Percentiles rank a stretch among this genome's conserved stretches.
These are phyloP conservation scores for Hypolimnas misippus DNA, from an alignment of 2,888 invertebrate species.

Conservation along the genomic window DNA sequence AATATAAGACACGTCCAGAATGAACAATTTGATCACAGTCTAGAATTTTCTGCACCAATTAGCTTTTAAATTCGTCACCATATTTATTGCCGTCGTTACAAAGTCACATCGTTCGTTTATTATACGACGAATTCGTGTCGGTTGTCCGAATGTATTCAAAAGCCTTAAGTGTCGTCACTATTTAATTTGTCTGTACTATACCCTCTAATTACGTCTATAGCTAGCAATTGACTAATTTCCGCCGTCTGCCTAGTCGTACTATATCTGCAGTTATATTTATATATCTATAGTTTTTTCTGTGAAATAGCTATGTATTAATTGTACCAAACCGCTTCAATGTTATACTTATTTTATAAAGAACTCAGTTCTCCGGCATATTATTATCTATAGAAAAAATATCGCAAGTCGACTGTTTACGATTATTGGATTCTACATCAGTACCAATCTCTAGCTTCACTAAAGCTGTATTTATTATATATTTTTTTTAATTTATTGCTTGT, in stretches of 20 bases:
- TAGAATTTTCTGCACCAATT: slow-evolving; percentile 83
- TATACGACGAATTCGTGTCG: slow-evolving; percentile 60
- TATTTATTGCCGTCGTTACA: slow-evolving; percentile 54
- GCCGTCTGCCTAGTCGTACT: slow-evolving; percentile 76
- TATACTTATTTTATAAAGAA: slow-evolving; percentile 59
- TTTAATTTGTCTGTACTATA: slow-evolving; percentile 62
- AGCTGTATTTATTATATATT: slow-evolving; percentile 64
- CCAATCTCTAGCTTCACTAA: slow-evolving; percentile 81
- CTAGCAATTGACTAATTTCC: slow-evolving; percentile 82
- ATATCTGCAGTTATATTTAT: slow-evolving; percentile 70
- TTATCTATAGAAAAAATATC: slow-evolving; percentile 79
- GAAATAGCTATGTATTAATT: slow-evolving; percentile 72
- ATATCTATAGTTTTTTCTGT: slow-evolving; percentile 65
- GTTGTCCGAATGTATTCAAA: slow-evolving; percentile 60
- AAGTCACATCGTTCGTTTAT: slow-evolving; percentile 53
- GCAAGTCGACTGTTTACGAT: slow-evolving; percentile 63
- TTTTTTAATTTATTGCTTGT: slow-evolving; percentile 75
- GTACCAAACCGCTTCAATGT: slow-evolving; percentile 69
- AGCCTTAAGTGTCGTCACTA: slow-evolving; percentile 71
- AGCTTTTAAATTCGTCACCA: slow-evolving; percentile 81
- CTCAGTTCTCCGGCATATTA: slow-evolving; percentile 60
- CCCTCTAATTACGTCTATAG: slow-evolving; percentile 74
- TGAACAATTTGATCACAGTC: slow-evolving; percentile 84
- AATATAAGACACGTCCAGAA: slow-evolving; percentile 84
- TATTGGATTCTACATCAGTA: slow-evolving; percentile 77